Evolutionary conservation across 2,888 invertebrate genomes (phyloP), one percentile per base, ranked within the genome.

Genomic region (Nemapogon koenigi): DNA sequence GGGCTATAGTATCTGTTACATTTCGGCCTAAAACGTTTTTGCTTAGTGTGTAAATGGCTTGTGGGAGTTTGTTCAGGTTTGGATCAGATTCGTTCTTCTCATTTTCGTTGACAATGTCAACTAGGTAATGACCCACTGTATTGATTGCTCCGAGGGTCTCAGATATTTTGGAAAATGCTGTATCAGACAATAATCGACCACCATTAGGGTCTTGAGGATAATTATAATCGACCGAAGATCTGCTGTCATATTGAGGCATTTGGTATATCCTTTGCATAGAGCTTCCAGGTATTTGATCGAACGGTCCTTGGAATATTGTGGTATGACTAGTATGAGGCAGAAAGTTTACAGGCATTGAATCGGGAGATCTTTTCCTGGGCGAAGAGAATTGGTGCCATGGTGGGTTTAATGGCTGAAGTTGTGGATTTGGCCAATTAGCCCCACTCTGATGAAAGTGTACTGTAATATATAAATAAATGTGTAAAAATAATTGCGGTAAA

Each of bases 81-180:
- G 73, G 66, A 40, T 75, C 69, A 3, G 69, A 57, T 46, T 69
- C 70, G 41, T 71, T 67, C 40, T 71, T 66, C 37, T 80, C 73
- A 39, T 72, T 66, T 19, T 78, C 78, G 36, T 67, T 79, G 2
- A 81, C 91, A 82, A 91, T 90, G 52, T 91, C 91, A 1, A 94
- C 90, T 46, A 94, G 81, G 57, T 90, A 91, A 56, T 88, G 86
- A 1, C 93, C 93, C 0, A 94, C 89, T 2, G 92, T 91, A 48
- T 93, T 93, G 11, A 94, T 81, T 3, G 93, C 93, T 19, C 92
- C 92, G 22, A 85, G 55, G 1, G 85, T 85, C 58, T 85, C 85
- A 1, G 85, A 84, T 51, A 85, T 84, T 47, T 72, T 81, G 39
- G 81, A 75, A 44, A 85, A 85, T 4, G 85, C 82, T 3, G 84